Base-by-base conservation (phyloP, 2,888 invertebrate species). In the Scrobipalpa atriplicella region DNA sequence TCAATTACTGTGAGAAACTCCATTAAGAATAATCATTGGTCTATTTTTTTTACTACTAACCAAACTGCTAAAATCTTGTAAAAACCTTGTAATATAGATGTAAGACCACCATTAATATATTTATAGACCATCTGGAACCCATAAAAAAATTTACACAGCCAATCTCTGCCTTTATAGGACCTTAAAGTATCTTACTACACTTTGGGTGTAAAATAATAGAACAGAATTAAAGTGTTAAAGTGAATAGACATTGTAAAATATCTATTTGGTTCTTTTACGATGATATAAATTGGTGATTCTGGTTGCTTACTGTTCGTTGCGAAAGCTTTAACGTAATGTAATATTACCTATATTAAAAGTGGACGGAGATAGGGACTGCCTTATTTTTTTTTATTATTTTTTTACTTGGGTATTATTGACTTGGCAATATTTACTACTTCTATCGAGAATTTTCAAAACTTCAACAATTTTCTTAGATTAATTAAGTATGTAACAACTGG, bases 171-270 rank as follows among this genome's bases (percentile, higher is more conserved):
- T 58, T 58, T 38, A 58, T 29, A 58, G 58, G 38, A 10, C 18
- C 16, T 16, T 58, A 38, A 56, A 56, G n/a, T 38, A n/a, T 38
- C 16, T 13, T 10, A 58, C 38, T n/a, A 38, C 58, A n/a, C 9
- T 29, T 58, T 38, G 8, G n/a, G 38, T n/a, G 29, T 11, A 13
- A 58, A 58, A 16, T 56, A 58, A 58, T 58, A 36, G 9, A n/a
- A 11, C 29, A 58, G n/a, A 58, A 3, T 21, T 29, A 58, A 58
- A 58, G 21, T 58, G 58, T 36, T 29, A 36, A 58, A 38, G 21
- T 11, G 13, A 43, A 29, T 16, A 38, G 18, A 58, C 58, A 38
- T 58, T 58, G 38, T 58, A 69, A 67, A 54, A 63, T 69, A 56
- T 47, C 61, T 65, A 38, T 38, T 47, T 47, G 47, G 47, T 47